A percentile compares a stretch with the other conserved stretches of the same genome.
These are phyloP conservation scores for Nemotelus nigrinus DNA, from an alignment of 2,888 invertebrate species.

Conservation along the genomic window DNA sequence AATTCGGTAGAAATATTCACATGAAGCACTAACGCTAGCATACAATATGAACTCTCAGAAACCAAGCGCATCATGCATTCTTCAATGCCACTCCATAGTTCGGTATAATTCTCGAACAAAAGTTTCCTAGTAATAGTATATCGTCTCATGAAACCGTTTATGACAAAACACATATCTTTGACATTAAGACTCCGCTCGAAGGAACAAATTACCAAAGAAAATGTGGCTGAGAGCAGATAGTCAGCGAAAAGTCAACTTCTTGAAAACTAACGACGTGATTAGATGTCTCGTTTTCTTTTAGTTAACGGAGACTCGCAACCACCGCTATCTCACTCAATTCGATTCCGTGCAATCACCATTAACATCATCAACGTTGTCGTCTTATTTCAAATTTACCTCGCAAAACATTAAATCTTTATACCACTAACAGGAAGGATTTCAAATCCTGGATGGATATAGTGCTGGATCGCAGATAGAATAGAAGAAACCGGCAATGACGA, in stretches of 20 bases:
- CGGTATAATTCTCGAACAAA: background rate
- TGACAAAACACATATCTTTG: constrained; percentile 25
- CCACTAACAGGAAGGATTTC: background rate
- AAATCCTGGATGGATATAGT: too few relatives aligned
- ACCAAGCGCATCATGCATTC: background rate
- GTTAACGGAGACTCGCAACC: constrained; percentile 37
- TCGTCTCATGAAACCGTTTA: constrained; percentile 33
- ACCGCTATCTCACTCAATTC: constrained; percentile 19
- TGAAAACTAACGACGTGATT: constrained; percentile 33
- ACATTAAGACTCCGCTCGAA: background rate
- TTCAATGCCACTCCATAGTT: background rate
- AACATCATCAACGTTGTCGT: constrained; percentile 46
- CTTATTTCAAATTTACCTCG: constrained; percentile 49
- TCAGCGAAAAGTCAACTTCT: constrained; percentile 33
- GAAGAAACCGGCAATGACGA: too few relatives aligned
- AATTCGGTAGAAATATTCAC: constrained; percentile 6
- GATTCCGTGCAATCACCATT: constrained; percentile 44
- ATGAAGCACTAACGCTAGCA: background rate
- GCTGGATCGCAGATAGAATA: too few relatives aligned
- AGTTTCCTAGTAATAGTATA: constrained; percentile 5
- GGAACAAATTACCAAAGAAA: constrained; percentile 1
- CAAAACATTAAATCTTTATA: constrained; percentile 46
- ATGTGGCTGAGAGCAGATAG: background rate
- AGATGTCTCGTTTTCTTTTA: constrained; percentile 30
- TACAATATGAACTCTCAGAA: background rate